These are phyloP conservation scores for Limnephilus lunatus DNA, from an alignment of 2,888 invertebrate species.

Conservation along the genomic window DNA sequence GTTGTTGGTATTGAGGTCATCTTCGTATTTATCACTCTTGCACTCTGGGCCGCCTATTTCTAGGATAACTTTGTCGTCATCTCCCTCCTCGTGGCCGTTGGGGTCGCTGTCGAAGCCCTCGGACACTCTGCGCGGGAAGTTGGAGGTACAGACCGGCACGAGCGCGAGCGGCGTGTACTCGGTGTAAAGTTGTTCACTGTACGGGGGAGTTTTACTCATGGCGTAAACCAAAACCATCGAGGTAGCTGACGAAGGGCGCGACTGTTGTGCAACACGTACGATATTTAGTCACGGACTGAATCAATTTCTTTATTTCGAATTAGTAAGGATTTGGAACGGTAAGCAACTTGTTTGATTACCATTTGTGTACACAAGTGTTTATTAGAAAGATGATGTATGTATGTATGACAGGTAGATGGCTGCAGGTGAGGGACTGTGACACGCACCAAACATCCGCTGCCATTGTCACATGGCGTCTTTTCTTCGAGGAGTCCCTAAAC, in stretches of 20 bases:
- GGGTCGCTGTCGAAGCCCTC: slow-evolving; percentile 60
- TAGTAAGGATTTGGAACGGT: slow-evolving; percentile 51
- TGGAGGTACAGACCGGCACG: slow-evolving; percentile 58
- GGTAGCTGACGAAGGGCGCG: neutral
- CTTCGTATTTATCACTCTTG: slow-evolving; percentile 65
- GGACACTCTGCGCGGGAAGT: slow-evolving; percentile 64
- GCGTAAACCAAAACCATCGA: slow-evolving; percentile 24
- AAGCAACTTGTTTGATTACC: slow-evolving; percentile 58
- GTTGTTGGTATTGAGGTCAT: slow-evolving; percentile 64
- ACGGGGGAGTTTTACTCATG: slow-evolving; percentile 47
- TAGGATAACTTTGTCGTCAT: slow-evolving; percentile 73
- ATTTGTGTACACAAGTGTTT: slow-evolving; percentile 76
- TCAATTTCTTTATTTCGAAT: slow-evolving; percentile 58
- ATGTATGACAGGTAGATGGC: slow-evolving; percentile 17
- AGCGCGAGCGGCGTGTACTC: slow-evolving; percentile 55
- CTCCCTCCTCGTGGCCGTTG: slow-evolving; percentile 68
- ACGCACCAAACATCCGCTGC: slow-evolving; percentile 63
- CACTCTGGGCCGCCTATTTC: slow-evolving; percentile 76
- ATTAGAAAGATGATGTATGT: slow-evolving; percentile 65
- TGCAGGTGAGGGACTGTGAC: slow-evolving; percentile 58
- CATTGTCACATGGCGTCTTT: slow-evolving; percentile 54
- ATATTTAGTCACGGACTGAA: slow-evolving; percentile 64
- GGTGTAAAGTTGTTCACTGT: slow-evolving; percentile 54
- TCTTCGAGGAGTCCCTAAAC: slow-evolving; percentile 12
- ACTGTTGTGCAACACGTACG: slow-evolving; percentile 54